These are phyloP conservation scores for Salvelinus fontinalis DNA, from an alignment of 2,113 vertebrate species.

Conservation along the genomic window DNA sequence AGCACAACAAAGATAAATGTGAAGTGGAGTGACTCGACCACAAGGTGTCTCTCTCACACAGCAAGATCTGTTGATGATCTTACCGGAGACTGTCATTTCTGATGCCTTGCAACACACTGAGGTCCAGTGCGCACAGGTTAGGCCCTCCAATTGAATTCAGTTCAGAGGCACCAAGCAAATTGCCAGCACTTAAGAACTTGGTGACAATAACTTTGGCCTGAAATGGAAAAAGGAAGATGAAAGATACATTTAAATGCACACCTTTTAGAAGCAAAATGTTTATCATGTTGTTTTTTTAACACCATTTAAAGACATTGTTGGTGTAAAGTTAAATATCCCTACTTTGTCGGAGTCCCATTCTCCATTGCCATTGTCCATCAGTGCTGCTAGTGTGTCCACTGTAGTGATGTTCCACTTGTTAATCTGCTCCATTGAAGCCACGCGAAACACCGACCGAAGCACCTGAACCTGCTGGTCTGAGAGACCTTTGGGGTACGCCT, in stretches of 20 bases:
- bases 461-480: slow-evolving; percentile 39
- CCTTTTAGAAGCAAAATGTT: too few relatives aligned
- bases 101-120: slow-evolving; percentile 31
- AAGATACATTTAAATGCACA: neutral
- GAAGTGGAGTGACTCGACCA: neutral
- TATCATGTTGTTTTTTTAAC: too few relatives aligned
- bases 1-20: too few relatives aligned
- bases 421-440: slow-evolving; percentile 33
- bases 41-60: neutral
- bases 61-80: slow-evolving; percentile 29
- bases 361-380: slow-evolving; percentile 41
- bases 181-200: slow-evolving; percentile 38
- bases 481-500: slow-evolving; percentile 37
- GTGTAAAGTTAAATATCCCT: neutral
- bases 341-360: slow-evolving; percentile 43
- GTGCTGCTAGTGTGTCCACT: slow-evolving; percentile 37
- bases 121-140: slow-evolving; percentile 64
- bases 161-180: slow-evolving; percentile 35
- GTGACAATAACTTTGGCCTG: slow-evolving; percentile 60
- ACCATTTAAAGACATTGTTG: neutral
- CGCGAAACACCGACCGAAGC: slow-evolving; percentile 29
- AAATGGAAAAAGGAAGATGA: slow-evolving; percentile 19
- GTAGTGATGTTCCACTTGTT: slow-evolving; percentile 49
- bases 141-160: slow-evolving; percentile 30
- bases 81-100: slow-evolving; percentile 53